Percentiles rank a stretch among this genome's conserved stretches.
These are phyloP conservation scores for Harmothoe impar DNA, from an alignment of 2,888 invertebrate genomes.

Conservation along the genomic window DNA sequence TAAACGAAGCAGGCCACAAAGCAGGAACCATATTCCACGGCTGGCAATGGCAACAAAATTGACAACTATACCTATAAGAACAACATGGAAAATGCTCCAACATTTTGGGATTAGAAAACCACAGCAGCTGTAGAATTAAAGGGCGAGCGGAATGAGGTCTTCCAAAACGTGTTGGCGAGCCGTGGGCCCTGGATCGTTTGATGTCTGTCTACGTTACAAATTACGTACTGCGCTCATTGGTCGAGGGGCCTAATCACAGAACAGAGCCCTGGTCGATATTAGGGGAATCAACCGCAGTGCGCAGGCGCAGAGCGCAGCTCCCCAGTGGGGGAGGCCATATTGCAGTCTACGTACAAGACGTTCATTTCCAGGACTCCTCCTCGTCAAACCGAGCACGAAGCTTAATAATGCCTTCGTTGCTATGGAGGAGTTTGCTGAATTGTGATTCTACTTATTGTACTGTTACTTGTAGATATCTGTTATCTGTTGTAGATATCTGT, in stretches of 20 bases:
- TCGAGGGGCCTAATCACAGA: neutral
- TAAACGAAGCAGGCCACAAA: no score
- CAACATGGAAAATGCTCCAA: neutral
- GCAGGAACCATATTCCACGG: no score
- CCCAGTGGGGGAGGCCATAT: no score
- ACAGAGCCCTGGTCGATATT: neutral
- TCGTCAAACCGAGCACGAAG: no score
- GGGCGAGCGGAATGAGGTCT: conserved; percentile 5
- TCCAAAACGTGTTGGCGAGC: conserved; percentile 3
- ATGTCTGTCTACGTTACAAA: conserved; percentile 42
- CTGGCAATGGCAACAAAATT: no score
- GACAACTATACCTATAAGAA: neutral
- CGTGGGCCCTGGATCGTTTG: neutral
- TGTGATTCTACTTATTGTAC: no score
- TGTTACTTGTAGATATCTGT: no score
- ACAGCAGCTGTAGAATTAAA: neutral
- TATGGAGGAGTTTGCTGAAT: no score
- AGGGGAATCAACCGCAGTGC: conserved; percentile 24
- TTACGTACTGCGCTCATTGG: conserved; percentile 3
- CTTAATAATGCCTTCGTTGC: no score
- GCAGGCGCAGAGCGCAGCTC: neutral
- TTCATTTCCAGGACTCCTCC: no score
- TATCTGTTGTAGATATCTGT: no score
- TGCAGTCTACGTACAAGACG: no score
- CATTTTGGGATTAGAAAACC: neutral